These are phyloP conservation scores for Gambusia holbrooki DNA, from an alignment of 2,113 vertebrate species.

Conservation along the genomic window DNA sequence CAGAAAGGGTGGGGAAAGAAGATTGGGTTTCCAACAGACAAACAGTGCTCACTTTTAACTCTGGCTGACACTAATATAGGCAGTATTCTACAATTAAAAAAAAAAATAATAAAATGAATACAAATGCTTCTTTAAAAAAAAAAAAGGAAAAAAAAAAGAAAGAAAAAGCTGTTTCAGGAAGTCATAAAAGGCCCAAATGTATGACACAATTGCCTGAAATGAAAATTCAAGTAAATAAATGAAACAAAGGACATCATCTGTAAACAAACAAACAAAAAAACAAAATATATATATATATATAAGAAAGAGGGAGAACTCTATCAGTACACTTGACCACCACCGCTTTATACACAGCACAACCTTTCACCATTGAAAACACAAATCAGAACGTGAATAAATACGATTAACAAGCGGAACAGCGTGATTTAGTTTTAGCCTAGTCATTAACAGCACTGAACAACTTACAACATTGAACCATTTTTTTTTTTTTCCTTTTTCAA, in stretches of 20 bases:
- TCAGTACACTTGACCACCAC: conserved; percentile 59
- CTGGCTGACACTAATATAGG: conserved; percentile 61
- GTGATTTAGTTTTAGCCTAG: conserved; percentile 65
- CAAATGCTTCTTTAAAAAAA: conserved; percentile 56
- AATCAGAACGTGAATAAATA: conserved; percentile 79
- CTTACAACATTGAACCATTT: conserved; percentile 60
- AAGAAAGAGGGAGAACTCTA: conserved; percentile 46
- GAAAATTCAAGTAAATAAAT: conserved; percentile 77
- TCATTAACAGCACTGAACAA: conserved; percentile 61
- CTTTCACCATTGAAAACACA: conserved; percentile 63
- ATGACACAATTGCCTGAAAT: conserved; percentile 65
- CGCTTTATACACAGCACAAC: conserved; percentile 70
- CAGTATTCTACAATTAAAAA: conserved; percentile 47
- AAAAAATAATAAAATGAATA: conserved; percentile 18
- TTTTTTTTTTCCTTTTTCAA: conserved; percentile 27
- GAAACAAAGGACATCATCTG: conserved; percentile 60
- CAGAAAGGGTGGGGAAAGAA: background rate
- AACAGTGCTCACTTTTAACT: conserved; percentile 64
- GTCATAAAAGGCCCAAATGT: conserved; percentile 70
- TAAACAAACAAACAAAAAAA: conserved; percentile 44
- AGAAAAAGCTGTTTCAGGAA: conserved; percentile 59
- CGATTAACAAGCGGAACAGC: conserved; percentile 69
- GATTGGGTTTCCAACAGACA: conserved; percentile 43
- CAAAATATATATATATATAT: conserved; percentile 12
- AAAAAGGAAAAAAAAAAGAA: conserved; percentile 66